These are phyloP conservation scores for Drosophila yakuba DNA, from an alignment of 1,140 invertebrate genomes.

Conservation along the genomic window DNA sequence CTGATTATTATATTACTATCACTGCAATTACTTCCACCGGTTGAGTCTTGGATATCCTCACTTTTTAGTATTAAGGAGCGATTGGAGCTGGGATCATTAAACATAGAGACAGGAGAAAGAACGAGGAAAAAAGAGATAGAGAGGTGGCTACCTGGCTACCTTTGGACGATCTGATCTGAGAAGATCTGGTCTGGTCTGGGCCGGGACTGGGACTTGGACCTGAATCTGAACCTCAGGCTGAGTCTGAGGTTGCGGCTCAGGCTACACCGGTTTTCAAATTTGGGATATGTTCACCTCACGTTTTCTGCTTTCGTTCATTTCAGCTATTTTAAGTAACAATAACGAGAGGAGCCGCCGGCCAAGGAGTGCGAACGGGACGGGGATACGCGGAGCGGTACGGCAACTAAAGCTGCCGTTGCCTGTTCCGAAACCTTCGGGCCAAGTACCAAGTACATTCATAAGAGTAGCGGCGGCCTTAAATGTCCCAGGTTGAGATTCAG, in stretches of 20 bases:
- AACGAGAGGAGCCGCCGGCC: slow-evolving; percentile 41
- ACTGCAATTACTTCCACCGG: not conserved
- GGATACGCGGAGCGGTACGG: slow-evolving; percentile 8
- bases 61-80: slow-evolving; percentile 9
- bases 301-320: slow-evolving; percentile 59
- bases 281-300: slow-evolving; percentile 70
- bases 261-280: slow-evolving; percentile 79
- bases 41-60: not conserved
- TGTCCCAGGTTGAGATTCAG: slow-evolving; percentile 63
- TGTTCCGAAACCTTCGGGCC: slow-evolving; percentile 53
- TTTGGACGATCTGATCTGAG: slow-evolving; percentile 19
- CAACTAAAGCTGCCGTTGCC: slow-evolving; percentile 47
- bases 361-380: slow-evolving; percentile 17
- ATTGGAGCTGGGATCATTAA: slow-evolving; percentile 22
- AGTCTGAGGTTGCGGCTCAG: slow-evolving; percentile 35
- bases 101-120: slow-evolving; percentile 4
- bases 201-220: not conserved
- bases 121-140: not conserved
- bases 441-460: slow-evolving; percentile 80
- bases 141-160: slow-evolving; percentile 27
- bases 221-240: slow-evolving; percentile 35
- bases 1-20: not conserved
- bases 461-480: slow-evolving; percentile 48
- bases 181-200: slow-evolving; percentile 16
- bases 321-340: slow-evolving; percentile 82